Evolutionary conservation across 2,797 vertebrate species (phyloP).

Genomic region (Siniperca obscura): DNA sequence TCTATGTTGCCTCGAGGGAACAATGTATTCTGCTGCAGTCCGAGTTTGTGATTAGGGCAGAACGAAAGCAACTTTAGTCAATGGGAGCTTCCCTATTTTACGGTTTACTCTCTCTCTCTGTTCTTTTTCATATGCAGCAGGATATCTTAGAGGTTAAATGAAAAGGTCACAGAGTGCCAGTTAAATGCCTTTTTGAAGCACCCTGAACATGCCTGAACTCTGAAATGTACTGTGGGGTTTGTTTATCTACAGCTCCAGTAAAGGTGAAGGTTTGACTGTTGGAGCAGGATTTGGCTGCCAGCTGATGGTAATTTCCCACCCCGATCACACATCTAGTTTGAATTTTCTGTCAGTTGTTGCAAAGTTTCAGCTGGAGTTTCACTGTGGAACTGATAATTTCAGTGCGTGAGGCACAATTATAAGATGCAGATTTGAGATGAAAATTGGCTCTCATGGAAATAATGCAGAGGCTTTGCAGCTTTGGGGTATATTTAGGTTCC

Average conservation of each 20-base stretch:
- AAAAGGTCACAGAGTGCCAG: conserved; percentile 19
- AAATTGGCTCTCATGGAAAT: conserved; percentile 30
- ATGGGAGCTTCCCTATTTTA: background rate
- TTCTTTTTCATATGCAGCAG: background rate
- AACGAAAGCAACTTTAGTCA: background rate
- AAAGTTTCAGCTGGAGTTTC: conserved; percentile 13
- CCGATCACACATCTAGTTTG: conserved; percentile 14
- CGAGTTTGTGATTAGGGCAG: background rate
- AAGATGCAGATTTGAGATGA: conserved; percentile 37
- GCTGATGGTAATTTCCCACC: conserved; percentile 18
- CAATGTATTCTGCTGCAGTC: background rate
- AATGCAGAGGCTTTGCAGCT: conserved; percentile 37
- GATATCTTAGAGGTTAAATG: background rate
- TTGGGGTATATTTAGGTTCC: conserved; percentile 14
- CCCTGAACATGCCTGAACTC: background rate
- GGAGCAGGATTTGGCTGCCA: background rate
- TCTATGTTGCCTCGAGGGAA: background rate
- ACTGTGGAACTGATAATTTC: conserved; percentile 8
- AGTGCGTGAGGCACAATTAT: conserved; percentile 22
- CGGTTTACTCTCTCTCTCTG: background rate
- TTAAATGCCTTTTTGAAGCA: background rate
- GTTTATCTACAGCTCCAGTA: conserved; percentile 11
- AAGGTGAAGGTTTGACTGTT: conserved; percentile 12
- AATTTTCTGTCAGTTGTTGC: conserved; percentile 11
- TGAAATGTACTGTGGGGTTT: conserved; percentile 4